phyloP scores from a whole-genome alignment of 2,888 invertebrate genomes.

The Spilarctia lutea region DNA sequence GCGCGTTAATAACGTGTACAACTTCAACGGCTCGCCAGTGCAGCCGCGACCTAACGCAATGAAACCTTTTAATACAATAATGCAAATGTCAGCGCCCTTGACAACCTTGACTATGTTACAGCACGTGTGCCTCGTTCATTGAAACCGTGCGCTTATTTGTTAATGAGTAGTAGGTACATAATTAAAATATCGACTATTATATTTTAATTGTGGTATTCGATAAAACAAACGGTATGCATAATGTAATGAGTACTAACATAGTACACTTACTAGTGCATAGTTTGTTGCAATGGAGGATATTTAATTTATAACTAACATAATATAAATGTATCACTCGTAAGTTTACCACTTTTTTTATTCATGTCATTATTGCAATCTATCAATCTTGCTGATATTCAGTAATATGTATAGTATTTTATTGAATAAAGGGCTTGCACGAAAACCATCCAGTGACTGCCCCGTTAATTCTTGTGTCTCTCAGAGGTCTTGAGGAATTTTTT shows the following conservation, averaged over 20 bases:
- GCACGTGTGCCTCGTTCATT: conserved; percentile 26
- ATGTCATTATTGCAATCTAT: no score
- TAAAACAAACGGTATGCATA: background rate
- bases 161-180: conserved; percentile 6
- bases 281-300: background rate
- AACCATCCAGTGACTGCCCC: no score
- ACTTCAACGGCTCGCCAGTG: conserved; percentile 30
- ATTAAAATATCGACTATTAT: background rate
- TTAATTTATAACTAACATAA: no score
- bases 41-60: conserved; percentile 41
- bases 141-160: conserved; percentile 36
- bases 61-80: conserved; percentile 42
- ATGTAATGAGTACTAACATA: background rate
- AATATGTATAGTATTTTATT: no score
- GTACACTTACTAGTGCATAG: background rate
- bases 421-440: no score
- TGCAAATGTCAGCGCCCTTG: conserved; percentile 53
- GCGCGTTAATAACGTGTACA: conserved; percentile 60
- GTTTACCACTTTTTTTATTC: no score
- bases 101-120: conserved; percentile 39
- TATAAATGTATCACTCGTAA: no score
- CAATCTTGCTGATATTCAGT: no score
- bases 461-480: no score
- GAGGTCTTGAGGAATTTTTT: no score
- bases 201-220: background rate